Conservation (phyloP, 2,113 vertebrate genomes). For the Herpailurus yagouaroundi region DNA sequence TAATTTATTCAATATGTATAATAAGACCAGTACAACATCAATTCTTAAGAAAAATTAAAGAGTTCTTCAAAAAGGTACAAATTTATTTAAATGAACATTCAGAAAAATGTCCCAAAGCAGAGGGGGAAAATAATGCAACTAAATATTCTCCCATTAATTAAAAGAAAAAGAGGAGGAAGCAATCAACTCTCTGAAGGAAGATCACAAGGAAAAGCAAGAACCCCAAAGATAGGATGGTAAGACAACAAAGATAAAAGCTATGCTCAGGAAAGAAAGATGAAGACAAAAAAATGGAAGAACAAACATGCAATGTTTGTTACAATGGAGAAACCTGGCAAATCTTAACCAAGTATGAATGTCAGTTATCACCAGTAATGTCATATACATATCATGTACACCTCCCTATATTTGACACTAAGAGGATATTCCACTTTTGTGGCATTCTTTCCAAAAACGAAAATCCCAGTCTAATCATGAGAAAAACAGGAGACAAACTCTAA, state of each 20-base stretch:
- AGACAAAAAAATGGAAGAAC: not conserved
- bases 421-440: not conserved
- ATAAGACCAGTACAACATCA: not conserved
- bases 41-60: not conserved
- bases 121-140: not conserved
- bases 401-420: not conserved
- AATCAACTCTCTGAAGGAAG: not conserved
- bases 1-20: not conserved
- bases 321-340: not conserved
- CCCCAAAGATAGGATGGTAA: not conserved
- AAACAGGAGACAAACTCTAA: slow-evolving; percentile 5
- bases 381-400: not conserved
- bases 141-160: not conserved
- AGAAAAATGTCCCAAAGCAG: not conserved
- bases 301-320: not conserved
- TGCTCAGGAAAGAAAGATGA: not conserved
- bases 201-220: not conserved
- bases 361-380: not conserved
- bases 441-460: not conserved
- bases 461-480: not conserved
- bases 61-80: not conserved
- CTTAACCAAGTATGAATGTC: not conserved
- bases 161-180: not conserved
- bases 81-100: not conserved
- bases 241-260: not conserved